Percentiles rank a stretch among this genome's conserved stretches.
Evolutionary conservation across 2,113 vertebrate species (phyloP).

Genomic region (Terrapene triunguis): DNA sequence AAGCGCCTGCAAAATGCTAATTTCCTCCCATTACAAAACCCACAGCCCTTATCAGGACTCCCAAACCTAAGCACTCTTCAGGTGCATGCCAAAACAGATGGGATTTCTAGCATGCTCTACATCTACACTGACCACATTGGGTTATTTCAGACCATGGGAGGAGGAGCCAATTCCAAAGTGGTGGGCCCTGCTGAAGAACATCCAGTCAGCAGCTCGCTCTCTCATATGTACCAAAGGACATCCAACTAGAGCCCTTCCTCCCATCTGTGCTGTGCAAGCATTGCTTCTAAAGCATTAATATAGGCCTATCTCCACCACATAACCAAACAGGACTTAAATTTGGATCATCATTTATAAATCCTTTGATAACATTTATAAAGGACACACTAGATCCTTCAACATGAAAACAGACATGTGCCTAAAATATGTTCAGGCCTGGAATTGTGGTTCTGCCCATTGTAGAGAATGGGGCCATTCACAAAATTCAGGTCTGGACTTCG

Average conservation of each 20-base stretch:
- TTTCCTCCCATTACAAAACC: neutral
- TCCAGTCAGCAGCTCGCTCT: neutral
- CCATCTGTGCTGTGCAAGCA: neutral
- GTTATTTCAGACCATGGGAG: accelerated
- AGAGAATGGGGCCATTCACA: neutral
- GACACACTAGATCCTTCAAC: neutral
- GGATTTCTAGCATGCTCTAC: neutral
- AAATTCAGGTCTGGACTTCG: accelerated
- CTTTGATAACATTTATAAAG: neutral
- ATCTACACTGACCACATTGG: neutral
- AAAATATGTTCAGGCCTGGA: neutral
- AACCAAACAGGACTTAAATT: accelerated
- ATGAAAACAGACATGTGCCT: neutral
- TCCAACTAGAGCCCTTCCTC: neutral
- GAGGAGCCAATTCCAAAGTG: neutral
- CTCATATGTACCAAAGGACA: neutral
- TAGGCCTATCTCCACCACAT: neutral
- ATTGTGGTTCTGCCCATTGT: neutral
- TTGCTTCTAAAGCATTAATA: accelerated
- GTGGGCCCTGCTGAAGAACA: neutral
- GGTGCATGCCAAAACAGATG: neutral
- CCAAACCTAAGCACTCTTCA: neutral
- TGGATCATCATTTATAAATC: accelerated
- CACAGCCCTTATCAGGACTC: neutral
- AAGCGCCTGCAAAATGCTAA: neutral